phyloP scores from a whole-genome alignment of 2,113 vertebrate genomes.

The Eclectus roratus region DNA sequence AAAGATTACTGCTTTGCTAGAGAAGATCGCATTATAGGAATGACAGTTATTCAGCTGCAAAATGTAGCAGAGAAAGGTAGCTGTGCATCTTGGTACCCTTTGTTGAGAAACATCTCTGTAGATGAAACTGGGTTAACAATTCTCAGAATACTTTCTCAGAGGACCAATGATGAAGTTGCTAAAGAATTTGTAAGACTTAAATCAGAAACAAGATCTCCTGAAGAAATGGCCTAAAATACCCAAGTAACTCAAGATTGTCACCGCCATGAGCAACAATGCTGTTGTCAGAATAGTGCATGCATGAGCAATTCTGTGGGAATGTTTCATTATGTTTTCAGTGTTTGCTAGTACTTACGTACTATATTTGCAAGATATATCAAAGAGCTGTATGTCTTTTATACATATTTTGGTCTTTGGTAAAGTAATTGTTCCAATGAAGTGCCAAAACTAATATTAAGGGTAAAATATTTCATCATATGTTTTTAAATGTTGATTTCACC shows the following conservation, averaged over 20 bases:
- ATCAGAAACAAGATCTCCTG: constrained; percentile 87
- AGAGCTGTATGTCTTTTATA: constrained; percentile 85
- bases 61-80: constrained; percentile 83
- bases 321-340: constrained; percentile 89
- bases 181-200: constrained; percentile 98
- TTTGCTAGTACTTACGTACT: constrained; percentile 90
- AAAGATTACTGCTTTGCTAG: constrained; percentile 99
- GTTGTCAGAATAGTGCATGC: constrained; percentile 89
- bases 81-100: constrained; percentile 83
- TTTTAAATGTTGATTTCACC: constrained; percentile 78
- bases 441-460: constrained; percentile 88
- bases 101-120: constrained; percentile 83
- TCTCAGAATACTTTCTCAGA: constrained; percentile 95
- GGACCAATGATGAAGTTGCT: constrained; percentile 93
- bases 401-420: constrained; percentile 86
- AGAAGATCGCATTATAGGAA: constrained; percentile 91
- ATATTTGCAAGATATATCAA: constrained; percentile 86
- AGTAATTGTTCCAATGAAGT: constrained; percentile 95
- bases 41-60: constrained; percentile 92
- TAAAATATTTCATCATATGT: constrained; percentile 77
- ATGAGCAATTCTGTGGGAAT: constrained; percentile 95
- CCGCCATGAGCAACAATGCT: constrained; percentile 59
- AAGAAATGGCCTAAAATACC: constrained; percentile 80
- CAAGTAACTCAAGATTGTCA: neutral
- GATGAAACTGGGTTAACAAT: constrained; percentile 96